Conservation (phyloP, 2,113 vertebrate species). For the Mystacornis crossleyi region DNA sequence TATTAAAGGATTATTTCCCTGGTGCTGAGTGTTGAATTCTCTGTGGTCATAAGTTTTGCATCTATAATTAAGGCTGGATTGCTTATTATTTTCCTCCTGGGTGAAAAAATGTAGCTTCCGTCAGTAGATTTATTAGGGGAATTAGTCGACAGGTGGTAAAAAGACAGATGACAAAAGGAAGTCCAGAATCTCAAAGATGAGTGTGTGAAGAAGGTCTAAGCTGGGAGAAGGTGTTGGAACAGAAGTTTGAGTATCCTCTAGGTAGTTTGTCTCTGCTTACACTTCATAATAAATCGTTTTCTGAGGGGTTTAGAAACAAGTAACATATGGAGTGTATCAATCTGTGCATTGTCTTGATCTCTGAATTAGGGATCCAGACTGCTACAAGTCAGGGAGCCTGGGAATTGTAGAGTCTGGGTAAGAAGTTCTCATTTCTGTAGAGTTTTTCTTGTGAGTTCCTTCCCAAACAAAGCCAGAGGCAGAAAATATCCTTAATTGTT, state of each 20-base stretch:
- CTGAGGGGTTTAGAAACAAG: not conserved
- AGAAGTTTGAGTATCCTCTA: not conserved
- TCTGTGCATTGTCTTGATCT: not conserved
- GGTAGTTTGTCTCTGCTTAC: not conserved
- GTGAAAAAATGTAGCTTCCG: not conserved
- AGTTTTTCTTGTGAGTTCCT: not conserved
- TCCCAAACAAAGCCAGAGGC: not conserved
- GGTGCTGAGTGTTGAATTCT: not conserved
- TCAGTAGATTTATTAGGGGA: not conserved
- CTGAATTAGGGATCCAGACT: not conserved
- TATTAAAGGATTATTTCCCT: conserved; percentile 10
- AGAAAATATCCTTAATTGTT: not conserved
- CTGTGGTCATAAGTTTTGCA: conserved; percentile 1
- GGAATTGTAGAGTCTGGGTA: not conserved
- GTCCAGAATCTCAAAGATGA: not conserved
- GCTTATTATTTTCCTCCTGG: not conserved
- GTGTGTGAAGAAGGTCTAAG: not conserved
- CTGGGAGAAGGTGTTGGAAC: not conserved
- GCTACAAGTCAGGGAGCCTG: not conserved
- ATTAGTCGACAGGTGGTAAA: not conserved
- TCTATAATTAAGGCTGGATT: conserved; percentile 8
- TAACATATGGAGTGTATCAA: not conserved
- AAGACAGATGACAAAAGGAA: conserved; percentile 27
- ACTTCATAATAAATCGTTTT: not conserved
- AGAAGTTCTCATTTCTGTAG: not conserved